Evolutionary conservation across 2,113 vertebrate genomes (phyloP).

Genomic region (Rana temporaria): DNA sequence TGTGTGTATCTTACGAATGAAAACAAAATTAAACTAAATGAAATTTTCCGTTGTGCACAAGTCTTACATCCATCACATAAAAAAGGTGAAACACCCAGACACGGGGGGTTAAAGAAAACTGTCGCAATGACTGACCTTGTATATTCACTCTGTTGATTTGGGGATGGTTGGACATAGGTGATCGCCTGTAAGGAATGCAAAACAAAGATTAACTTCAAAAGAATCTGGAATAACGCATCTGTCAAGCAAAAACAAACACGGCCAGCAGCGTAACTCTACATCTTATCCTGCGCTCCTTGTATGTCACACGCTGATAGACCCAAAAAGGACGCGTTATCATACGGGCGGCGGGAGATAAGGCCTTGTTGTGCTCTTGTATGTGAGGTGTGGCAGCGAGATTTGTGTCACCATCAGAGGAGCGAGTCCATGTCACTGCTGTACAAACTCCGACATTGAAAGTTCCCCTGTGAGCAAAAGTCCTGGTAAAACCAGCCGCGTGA

Average conservation of each 20-base stretch:
- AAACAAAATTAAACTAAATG: no score
- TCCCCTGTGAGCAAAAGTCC: neutral
- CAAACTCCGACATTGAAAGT: neutral
- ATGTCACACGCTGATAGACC: slow-evolving; percentile 13
- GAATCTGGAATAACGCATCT: neutral
- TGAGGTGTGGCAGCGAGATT: neutral
- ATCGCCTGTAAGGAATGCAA: slow-evolving; percentile 77
- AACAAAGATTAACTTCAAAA: neutral
- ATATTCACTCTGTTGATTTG: slow-evolving; percentile 84
- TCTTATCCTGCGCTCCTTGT: neutral
- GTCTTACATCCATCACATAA: no score
- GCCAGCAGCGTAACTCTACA: neutral
- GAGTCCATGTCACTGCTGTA: neutral
- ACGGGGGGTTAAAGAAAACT: neutral
- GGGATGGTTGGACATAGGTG: slow-evolving; percentile 86
- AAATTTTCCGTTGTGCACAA: no score
- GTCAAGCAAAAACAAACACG: neutral
- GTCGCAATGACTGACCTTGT: slow-evolving; percentile 79
- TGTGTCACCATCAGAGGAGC: neutral
- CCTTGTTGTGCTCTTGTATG: neutral
- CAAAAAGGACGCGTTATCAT: neutral
- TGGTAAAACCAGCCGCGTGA: no score
- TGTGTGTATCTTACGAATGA: no score
- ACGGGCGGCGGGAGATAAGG: slow-evolving; percentile 14
- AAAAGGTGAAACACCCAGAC: no score